Evolutionary conservation across 2,888 invertebrate species (phyloP).

Genomic region (Andricus quercusramuli): DNA sequence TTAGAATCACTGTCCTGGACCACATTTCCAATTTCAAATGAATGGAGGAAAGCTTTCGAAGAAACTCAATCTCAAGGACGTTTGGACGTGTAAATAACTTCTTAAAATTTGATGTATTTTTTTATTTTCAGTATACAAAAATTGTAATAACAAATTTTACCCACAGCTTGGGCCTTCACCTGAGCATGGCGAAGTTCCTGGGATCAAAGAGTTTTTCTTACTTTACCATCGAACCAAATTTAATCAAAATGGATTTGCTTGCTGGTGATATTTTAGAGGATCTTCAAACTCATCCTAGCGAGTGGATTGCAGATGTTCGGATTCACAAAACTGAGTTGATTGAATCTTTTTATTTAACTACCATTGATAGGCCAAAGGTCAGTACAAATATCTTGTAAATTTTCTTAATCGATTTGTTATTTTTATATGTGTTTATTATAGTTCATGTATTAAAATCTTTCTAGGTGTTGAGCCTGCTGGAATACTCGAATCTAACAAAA

Average conservation of each 20-base stretch:
- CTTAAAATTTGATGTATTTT: background rate
- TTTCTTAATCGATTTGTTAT: conserved; percentile 5
- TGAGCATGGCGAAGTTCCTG: conserved; percentile 65
- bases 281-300: conserved; percentile 59
- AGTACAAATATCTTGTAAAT: background rate
- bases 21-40: conserved; percentile 53
- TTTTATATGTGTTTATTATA: background rate
- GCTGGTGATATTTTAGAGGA: conserved; percentile 63
- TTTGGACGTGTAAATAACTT: conserved; percentile 51
- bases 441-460: conserved; percentile 11
- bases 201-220: conserved; percentile 65
- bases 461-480: conserved; percentile 68
- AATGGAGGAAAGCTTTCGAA: conserved; percentile 59
- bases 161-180: conserved; percentile 66
- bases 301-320: conserved; percentile 68
- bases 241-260: conserved; percentile 67
- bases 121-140: background rate
- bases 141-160: background rate
- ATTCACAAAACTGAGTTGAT: conserved; percentile 63
- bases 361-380: conserved; percentile 68
- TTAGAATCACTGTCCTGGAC: conserved; percentile 59
- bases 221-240: conserved; percentile 63
- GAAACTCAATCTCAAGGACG: conserved; percentile 51
- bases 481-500: conserved; percentile 68
- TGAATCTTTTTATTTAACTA: conserved; percentile 71